phyloP scores from a whole-genome alignment of 2,797 vertebrate species.

The Acipenser ruthenus region DNA sequence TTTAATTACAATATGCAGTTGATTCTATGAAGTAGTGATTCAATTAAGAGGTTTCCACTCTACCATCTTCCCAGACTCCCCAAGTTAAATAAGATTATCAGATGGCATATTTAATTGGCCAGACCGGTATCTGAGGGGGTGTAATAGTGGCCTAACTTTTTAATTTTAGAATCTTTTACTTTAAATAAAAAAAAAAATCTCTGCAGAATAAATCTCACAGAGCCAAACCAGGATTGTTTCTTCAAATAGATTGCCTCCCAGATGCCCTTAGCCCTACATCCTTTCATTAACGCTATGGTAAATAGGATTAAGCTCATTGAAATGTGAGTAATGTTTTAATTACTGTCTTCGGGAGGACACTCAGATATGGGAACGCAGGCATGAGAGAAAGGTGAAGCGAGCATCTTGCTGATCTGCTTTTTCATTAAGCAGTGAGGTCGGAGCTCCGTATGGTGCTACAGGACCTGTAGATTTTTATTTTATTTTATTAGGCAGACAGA shows the following conservation, averaged over 20 bases:
- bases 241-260: not conserved
- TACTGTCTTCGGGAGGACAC: not conserved
- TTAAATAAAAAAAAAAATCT: no score
- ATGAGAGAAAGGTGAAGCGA: not conserved
- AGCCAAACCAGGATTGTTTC: not conserved
- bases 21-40: no score
- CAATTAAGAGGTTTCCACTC: no score
- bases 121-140: no score
- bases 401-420: not conserved
- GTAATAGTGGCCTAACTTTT: no score
- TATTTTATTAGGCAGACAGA: not conserved
- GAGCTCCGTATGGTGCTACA: not conserved
- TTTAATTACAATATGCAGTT: no score
- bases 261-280: not conserved
- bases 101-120: no score
- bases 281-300: not conserved
- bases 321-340: constrained; percentile 9
- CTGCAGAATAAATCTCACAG: not conserved
- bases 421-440: not conserved
- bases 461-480: not conserved
- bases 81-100: no score
- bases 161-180: no score
- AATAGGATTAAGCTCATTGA: constrained; percentile 1
- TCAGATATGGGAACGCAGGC: not conserved
- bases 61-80: no score